Evolutionary conservation across 2,113 vertebrate genomes (phyloP), one percentile per base, ranked within the genome.

Genomic region (Dendropsophus ebraccatus): DNA sequence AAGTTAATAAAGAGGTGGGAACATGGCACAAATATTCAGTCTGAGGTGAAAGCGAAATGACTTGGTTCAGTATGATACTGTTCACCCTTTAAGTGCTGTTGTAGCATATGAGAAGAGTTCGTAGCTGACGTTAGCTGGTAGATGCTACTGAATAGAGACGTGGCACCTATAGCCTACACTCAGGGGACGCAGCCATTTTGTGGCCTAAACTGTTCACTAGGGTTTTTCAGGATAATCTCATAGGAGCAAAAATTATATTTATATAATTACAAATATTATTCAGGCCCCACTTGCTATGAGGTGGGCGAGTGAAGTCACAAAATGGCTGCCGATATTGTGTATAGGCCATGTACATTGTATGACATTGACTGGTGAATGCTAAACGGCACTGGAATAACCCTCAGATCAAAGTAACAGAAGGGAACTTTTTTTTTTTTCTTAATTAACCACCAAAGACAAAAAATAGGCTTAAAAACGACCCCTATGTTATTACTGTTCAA

Each of bases 1-100:
- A 62, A 78, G 32, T 80, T 62, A 60, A 54, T 35, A 35, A 23
- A 28, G n/a, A 65, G 74, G 35, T 65, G 16, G 6, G 84, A 30
- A 47, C 81, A 41, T 87, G 54, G 78, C 54, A 81, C 54, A 81
- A 62, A 56, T 75, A 60, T 45, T 75, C 49, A 35, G 13, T 75
- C 37, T 60, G 52, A 13, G 13, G n/a, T 28, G 35, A 16, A 80
- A 49, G 83, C 19, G 16, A 67, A 25, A 25, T 35, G 49, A 23
- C 32, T 37, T 54, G 17, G 30, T 84, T 82, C 19, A 21, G 47
- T 45, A 70, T 25, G 28, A 16, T 32, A 21, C 28, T 25, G 81
- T 56, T 76, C 16, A 25, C 54, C 77, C 54, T 58, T 60, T 37
- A 12, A 45, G 52, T 56, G 35, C 76, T 56, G 19, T n/a, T 23